Evolutionary conservation across 2,797 vertebrate genomes (phyloP), one percentile per base, ranked within the genome.

Genomic region (Pelobates cultripes): DNA sequence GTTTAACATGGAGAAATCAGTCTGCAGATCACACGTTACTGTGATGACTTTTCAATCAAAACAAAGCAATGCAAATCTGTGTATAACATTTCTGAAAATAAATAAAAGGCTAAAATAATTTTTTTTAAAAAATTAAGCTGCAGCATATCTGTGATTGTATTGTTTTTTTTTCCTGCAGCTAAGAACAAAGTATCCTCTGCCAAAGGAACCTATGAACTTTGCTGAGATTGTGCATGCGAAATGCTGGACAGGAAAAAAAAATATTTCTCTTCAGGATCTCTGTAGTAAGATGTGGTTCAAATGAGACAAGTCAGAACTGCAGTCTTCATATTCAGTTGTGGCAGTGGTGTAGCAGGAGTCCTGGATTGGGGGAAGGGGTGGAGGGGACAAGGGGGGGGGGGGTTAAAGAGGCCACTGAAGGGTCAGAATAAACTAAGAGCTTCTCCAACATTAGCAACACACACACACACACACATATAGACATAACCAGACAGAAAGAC

Each of bases 341-440:
- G 68, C 80, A 82, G 67, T 70, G 66, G 61, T 64, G 15, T 71
- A 53, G 73, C 28, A 0, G 9, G 73, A 60, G 86, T n/a, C 10
- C 17, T 28, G 78, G 60, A 7, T 73, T 73, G 43, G 70, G 63
- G 83, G 70, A 85, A 28, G 81, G 47, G 47, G 47, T 51, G 47
- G 47, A 51, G 47, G 5, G 47, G 10, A 51, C n/a, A n/a, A n/a
- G n/a, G n/a, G n/a, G 47, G 3, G 47, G 63, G 68, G 87, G 68
- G 87, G 85, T 64, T 63, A 82, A 70, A 78, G 86, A 75, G 91
- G 86, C 92, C 87, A 90, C 86, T 47, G 88, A 75, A 86, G 92
- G 91, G 93, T 94, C 93, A 92, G 88, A 85, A 88, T 86, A 88
- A 86, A 64, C 61, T 40, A 64, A 88, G 90, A 89, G 87, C 87